Conservation (phyloP, 2,797 vertebrate species). For the Notolabrus celidotus region DNA sequence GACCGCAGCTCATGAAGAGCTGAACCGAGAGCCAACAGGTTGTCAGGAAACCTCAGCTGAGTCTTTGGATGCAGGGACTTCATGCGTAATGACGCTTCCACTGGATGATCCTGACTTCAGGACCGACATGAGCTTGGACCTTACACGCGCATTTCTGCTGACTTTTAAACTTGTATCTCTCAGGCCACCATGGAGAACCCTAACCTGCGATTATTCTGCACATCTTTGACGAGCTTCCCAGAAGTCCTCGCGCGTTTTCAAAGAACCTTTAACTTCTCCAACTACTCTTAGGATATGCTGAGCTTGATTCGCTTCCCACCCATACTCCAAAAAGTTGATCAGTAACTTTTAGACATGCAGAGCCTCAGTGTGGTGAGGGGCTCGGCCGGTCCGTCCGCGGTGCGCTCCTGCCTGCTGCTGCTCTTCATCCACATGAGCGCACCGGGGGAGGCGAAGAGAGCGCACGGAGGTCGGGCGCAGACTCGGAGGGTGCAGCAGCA, state of each 20-base stretch:
- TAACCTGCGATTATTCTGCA: slow-evolving; percentile 12
- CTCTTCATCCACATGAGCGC: slow-evolving; percentile 84
- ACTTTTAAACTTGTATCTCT: slow-evolving; percentile 3
- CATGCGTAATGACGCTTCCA: slow-evolving; percentile 30
- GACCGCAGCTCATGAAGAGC: slow-evolving; percentile 38
- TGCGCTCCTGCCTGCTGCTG: slow-evolving; percentile 78
- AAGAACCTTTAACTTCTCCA: slow-evolving; percentile 27
- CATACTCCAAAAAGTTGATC: background rate
- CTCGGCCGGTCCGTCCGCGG: slow-evolving; percentile 36
- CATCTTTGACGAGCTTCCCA: slow-evolving; percentile 22
- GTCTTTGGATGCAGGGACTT: background rate
- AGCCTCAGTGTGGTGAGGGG: slow-evolving; percentile 35
- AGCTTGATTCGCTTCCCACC: background rate
- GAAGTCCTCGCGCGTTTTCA: slow-evolving; percentile 12
- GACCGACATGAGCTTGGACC: background rate
- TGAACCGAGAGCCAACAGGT: slow-evolving; percentile 39
- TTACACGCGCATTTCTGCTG: slow-evolving; percentile 14
- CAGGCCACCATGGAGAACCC: slow-evolving; percentile 51
- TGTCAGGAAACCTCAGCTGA: background rate
- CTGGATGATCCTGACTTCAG: background rate
- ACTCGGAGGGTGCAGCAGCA: slow-evolving; percentile 81
- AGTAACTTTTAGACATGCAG: slow-evolving; percentile 60
- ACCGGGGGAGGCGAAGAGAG: slow-evolving; percentile 81
- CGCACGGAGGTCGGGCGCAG: slow-evolving; percentile 71
- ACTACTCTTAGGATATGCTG: slow-evolving; percentile 48